Evolutionary conservation across 2,113 vertebrate genomes (phyloP), one percentile per base, ranked within the genome.

Genomic region (Rana temporaria): DNA sequence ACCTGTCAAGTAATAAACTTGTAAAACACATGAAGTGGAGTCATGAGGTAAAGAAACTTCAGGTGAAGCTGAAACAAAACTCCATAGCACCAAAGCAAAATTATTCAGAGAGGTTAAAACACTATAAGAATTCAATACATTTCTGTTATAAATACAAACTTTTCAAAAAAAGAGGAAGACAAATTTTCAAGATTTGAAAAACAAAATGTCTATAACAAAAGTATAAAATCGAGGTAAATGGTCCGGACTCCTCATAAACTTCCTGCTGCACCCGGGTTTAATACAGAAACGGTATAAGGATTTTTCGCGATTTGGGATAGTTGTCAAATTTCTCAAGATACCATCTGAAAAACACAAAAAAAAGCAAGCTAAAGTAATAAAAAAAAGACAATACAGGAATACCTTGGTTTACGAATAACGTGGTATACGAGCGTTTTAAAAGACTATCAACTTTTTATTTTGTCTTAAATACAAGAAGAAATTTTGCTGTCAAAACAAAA

Each of bases 311-410:
- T 86, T 94, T 97, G 0, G 97, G 98, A 81, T 99, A 99, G 86
- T 98, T 93, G 90, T 99, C 95, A 89, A 99, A 99, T 89, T 98
- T 98, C 20, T 91, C 80, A 34, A 93, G 93, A 84, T 99, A 99
- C 97, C 98, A 99, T 84, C 98, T 99, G 91, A 67, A 94, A 89
- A 85, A 86, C 78, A 72, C 15, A 26, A 66, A 30, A 30, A 30
- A 30, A 30, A 30, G n/a, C n/a, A n/a, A n/a, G n/a, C n/a, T n/a
- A n/a, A n/a, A n/a, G n/a, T n/a, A n/a, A n/a, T n/a, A n/a, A 30
- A 53, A 60, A 15, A 22, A 60, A 11, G n/a, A 3, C 30, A 55
- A 24, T 17, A 69, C 52, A 16, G 24, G 30, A n/a, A n/a, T n/a
- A n/a, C n/a, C n/a, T n/a, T n/a, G n/a, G n/a, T n/a, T n/a, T n/a